Base-by-base conservation (phyloP, 2,888 invertebrate genomes). In the Zelleria hepariella region DNA sequence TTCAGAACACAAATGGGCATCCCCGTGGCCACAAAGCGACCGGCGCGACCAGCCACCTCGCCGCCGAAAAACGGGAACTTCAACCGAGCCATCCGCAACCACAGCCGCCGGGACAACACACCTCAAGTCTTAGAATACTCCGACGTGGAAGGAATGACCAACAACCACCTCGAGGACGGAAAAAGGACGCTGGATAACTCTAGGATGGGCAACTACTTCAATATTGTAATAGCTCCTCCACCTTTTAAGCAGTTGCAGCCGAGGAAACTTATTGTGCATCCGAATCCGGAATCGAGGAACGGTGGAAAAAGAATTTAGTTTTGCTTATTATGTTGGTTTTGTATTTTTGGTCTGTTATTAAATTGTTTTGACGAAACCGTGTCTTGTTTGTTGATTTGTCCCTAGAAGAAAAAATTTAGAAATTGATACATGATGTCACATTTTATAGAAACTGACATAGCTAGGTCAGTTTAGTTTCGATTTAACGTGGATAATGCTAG, bases 1-100 rank as follows among this genome's bases (percentile, higher is more conserved):
- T 77, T 57, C 74, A 88, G 87, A 62, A 88, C 87, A 5, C 87
- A 88, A 74, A 87, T 88, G 86, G 87, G 87, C 2, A 86, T 88
- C 65, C 87, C 87, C 42, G 81, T 88, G 1, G 80, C 84, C 21
- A 75, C 70, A 6, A 82, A 79, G 63, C 72, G 75, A 5, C 8
- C n/a, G 61, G 62, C 32, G 15, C 10, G 32, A 15, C 15, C 32
- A 42, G 15, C 32, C 32, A 10, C 32, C 10, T 10, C 7, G 5
- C 72, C 6, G 73, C 73, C 21, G 78, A 75, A 51, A 52, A 64
- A 2, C 52, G 60, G 2, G 61, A 2, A 52, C 66, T 21, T 58
- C 64, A 15, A 78, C 48, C 61, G 76, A 23, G 63, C 63, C 7
- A 75, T 80, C 62, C 60, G 57, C n/a, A 82, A 24, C n/a, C 4